Conservation (phyloP, 2,113 vertebrate genomes). For the Sialia sialis region DNA sequence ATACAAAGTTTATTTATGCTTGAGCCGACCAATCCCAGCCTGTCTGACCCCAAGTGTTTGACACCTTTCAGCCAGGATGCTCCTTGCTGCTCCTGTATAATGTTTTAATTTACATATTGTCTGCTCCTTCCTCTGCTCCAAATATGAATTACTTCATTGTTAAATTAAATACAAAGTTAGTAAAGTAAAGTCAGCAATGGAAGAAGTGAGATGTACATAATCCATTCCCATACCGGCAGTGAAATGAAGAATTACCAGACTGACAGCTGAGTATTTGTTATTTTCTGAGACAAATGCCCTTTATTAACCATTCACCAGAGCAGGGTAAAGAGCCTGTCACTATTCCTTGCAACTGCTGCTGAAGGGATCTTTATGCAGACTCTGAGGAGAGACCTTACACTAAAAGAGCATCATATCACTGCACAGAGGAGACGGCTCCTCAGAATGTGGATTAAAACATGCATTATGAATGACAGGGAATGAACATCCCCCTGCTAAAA, state of each 20-base stretch:
- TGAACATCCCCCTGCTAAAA: background rate
- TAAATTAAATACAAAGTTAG: background rate
- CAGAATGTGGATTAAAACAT: background rate
- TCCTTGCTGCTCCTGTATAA: background rate
- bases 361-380: background rate
- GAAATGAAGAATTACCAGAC: background rate
- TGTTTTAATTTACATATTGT: background rate
- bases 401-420: background rate
- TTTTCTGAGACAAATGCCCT: background rate
- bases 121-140: background rate
- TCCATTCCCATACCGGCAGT: background rate
- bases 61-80: background rate
- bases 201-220: background rate
- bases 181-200: background rate
- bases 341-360: background rate
- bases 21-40: background rate
- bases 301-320: background rate
- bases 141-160: rapidly evolving
- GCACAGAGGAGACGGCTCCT: background rate
- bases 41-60: background rate
- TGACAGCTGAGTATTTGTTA: background rate
- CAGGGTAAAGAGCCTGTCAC: background rate
- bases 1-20: background rate
- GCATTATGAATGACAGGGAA: background rate
- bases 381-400: background rate